Base-by-base conservation (phyloP, 2,113 vertebrate species). In the Sarotherodon lohbergeri region DNA sequence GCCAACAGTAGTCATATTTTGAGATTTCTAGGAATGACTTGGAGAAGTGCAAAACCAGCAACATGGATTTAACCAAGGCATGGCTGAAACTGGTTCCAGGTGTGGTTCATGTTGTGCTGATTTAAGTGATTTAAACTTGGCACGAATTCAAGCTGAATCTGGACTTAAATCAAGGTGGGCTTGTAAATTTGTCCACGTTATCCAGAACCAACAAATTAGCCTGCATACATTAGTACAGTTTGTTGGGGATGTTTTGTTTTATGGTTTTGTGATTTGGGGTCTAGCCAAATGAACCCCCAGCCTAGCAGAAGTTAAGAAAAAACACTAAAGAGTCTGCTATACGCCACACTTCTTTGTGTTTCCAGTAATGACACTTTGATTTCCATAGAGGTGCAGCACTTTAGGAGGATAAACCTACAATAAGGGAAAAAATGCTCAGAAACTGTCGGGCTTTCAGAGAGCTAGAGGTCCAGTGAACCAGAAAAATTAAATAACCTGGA, bases 321-420 rank as follows among this genome's bases (percentile, higher is more conserved):
- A 73, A 27, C 36, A 43, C 0, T 16, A 43, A 43, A 43, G 36
- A 43, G 7, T 0, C 0, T 71, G 36, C 4, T 9, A 9, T 43
- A 71, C 1, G 1, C 36, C 1, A 1, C 63, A 14, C 11, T 9
- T 39, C 8, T 59, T 0, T 71, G 36, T 41, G 19, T 71, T 43
- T 43, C 36, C 36, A 71, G 36, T 71, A 41, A 43, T 71, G 36
- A 36, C 59, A 8, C 19, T 66, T n/a, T 66, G 27, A 61, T 10
- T 34, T 34, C 57, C 57, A 10, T 32, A 59, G 56, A 29, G 56
- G 56, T 32, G 57, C 57, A 2, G 57, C 27, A 0, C 57, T 61
- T 61, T 32, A 32, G 56, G 27, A 61, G 29, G 27, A 61, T 34
- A 61, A 61, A 63, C 1, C 59, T 2, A 13, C 17, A 13, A 34